Base-by-base conservation (phyloP, 2,888 invertebrate species). In the Machimus rusticus region DNA sequence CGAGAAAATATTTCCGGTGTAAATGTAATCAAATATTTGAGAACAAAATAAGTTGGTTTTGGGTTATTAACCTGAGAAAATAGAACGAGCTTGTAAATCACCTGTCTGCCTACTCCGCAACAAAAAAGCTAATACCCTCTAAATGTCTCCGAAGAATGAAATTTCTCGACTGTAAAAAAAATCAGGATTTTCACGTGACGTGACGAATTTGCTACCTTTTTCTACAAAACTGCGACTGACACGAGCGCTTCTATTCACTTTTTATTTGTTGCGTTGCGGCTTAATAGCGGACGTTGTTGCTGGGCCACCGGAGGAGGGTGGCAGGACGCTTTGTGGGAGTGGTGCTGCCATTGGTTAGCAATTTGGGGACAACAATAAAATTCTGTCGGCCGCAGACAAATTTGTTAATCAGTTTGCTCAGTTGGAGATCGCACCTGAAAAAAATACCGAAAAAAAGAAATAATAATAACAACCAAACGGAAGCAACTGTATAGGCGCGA, bases 361-460 rank as follows among this genome's bases (percentile, higher is more conserved):
- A 87, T 87, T 87, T 87, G 28, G 87, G 19, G 46, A 78, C 85
- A 66, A 87, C 87, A 86, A 88, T 81, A 87, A 88, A 88, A 87
- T 86, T 87, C 87, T 88, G 88, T 88, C 88, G 87, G 87, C 76
- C 87, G 79, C 88, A 88, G 88, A 88, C 86, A 87, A 86, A 88
- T 87, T 81, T 37, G 86, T 86, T 87, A 87, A 87, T 87, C 86
- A 88, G 85, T 87, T 86, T 87, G 66, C 88, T 74, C 88, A 81
- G 88, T 88, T 87, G 88, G 88, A 46, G 55, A 78, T 86, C 87
- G 37, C 74, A 66, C 66, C 66, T 66, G 66, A 9, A 28, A 66
- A 66, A 66, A 23, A 66, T 0, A 16, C n/a, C 14, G n/a, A 16
- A 16, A 51, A 51, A 51, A 46, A 1, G 14, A 51, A 51, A 51